phyloP scores from a whole-genome alignment of 1,140 invertebrate species.

The Epicauta chinensis region DNA sequence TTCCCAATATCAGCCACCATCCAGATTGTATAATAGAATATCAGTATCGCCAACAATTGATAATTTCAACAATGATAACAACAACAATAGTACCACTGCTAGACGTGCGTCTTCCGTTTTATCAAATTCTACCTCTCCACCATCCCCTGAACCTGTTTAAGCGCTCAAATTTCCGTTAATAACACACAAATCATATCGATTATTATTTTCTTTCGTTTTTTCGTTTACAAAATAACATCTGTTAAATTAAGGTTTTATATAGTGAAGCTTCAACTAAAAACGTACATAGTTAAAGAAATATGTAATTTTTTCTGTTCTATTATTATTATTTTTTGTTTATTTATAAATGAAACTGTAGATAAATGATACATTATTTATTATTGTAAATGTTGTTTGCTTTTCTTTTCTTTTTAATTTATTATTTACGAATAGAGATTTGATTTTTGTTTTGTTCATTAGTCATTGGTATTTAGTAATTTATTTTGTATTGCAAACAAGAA shows the following conservation, averaged over 20 bases:
- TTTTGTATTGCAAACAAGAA: no score
- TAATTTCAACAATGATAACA: background rate
- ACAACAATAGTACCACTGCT: background rate
- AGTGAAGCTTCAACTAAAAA: no score
- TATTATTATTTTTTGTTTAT: background rate
- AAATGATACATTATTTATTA: constrained; percentile 14
- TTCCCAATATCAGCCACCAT: constrained; percentile 23
- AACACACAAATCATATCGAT: background rate
- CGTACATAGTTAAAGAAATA: background rate
- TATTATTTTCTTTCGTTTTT: no score
- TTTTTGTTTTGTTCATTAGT: constrained; percentile 14
- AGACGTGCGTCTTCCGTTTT: constrained; percentile 17
- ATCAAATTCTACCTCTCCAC: constrained; percentile 15
- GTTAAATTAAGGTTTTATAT: constrained; percentile 27
- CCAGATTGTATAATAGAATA: constrained; percentile 23
- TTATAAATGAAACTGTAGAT: constrained; percentile 6
- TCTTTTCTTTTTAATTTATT: constrained; percentile 3
- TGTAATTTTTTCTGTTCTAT: background rate
- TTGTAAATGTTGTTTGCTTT: constrained; percentile 29
- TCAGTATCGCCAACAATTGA: constrained; percentile 29
- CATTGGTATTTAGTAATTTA: constrained; percentile 14
- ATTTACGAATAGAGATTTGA: constrained; percentile 12
- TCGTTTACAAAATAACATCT: constrained; percentile 18
- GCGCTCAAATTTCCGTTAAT: background rate
- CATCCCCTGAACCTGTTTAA: constrained; percentile 27